A percentile compares a stretch with the other conserved stretches of the same genome.
Evolutionary conservation across 2,113 vertebrate genomes (phyloP).

Genomic region (Amazona guildingii): DNA sequence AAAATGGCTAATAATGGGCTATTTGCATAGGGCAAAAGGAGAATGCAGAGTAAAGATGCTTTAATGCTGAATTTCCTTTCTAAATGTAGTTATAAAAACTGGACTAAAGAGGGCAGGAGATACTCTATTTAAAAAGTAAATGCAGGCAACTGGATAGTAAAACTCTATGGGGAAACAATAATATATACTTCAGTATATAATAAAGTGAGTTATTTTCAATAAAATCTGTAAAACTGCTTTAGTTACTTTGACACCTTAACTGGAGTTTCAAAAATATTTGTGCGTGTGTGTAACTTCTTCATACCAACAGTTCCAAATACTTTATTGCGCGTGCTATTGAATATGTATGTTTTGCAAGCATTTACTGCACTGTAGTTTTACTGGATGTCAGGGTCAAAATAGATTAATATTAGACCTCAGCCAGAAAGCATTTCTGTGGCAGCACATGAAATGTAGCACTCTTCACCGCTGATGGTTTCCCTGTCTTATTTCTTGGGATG

Average conservation of each 20-base stretch:
- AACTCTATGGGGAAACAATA: constrained; percentile 63
- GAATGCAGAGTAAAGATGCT: constrained; percentile 63
- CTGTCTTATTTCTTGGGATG: constrained; percentile 54
- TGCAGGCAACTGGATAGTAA: constrained; percentile 37
- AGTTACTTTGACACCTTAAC: constrained; percentile 78
- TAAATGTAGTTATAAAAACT: constrained; percentile 81
- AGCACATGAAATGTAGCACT: constrained; percentile 56
- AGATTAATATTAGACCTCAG: constrained; percentile 63
- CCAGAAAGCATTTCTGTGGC: constrained; percentile 56
- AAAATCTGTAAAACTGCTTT: constrained; percentile 77
- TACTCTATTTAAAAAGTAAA: constrained; percentile 73
- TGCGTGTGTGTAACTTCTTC: constrained; percentile 53
- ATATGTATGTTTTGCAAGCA: constrained; percentile 62
- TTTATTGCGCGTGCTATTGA: constrained; percentile 63
- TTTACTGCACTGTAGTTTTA: constrained; percentile 61
- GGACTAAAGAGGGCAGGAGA: constrained; percentile 88
- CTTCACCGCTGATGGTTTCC: constrained; percentile 34
- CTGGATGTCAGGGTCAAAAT: constrained; percentile 59
- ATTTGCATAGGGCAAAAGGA: constrained; percentile 74
- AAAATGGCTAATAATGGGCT: constrained; percentile 78
- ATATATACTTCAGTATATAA: constrained; percentile 71
- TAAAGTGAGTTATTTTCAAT: constrained; percentile 80
- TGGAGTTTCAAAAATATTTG: constrained; percentile 69
- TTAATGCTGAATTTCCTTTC: constrained; percentile 37
- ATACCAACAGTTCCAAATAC: constrained; percentile 28